These are phyloP conservation scores for Proisotoma minuta DNA, from an alignment of 2,888 invertebrate genomes.

Conservation along the genomic window DNA sequence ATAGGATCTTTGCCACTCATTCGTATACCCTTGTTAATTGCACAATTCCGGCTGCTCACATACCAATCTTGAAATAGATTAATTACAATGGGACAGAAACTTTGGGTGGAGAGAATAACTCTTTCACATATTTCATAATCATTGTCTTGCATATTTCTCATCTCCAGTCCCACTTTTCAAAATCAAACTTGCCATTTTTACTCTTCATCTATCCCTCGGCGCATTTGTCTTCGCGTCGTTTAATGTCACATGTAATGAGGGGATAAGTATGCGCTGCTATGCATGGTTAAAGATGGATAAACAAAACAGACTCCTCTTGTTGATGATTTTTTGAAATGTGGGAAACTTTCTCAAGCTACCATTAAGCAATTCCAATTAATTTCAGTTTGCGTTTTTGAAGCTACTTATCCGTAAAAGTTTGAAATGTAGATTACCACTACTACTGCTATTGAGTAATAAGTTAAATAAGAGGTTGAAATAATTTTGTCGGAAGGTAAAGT, in stretches of 20 bases:
- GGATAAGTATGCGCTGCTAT: not conserved
- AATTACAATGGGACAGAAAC: conserved; percentile 34
- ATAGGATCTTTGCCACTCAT: conserved; percentile 24
- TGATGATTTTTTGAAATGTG: not conserved
- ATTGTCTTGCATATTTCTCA: conserved; percentile 14
- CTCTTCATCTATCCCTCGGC: not conserved
- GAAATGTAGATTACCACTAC: not conserved
- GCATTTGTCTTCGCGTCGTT: not conserved
- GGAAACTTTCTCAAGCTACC: not conserved
- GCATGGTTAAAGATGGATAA: too few species aligned
- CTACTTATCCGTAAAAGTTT: not conserved
- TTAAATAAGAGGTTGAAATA: not conserved
- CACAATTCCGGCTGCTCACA: conserved; percentile 39
- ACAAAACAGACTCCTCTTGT: too few species aligned
- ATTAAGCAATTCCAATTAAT: not conserved
- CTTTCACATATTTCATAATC: conserved; percentile 37
- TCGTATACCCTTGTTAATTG: conserved; percentile 43
- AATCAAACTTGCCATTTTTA: not conserved
- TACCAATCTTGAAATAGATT: conserved; percentile 42
- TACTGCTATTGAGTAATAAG: not conserved
- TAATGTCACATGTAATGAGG: not conserved
- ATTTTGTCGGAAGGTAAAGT: not conserved
- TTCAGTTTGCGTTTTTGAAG: not conserved
- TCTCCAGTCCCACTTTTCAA: not conserved
- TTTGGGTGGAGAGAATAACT: conserved; percentile 30